Evolutionary conservation across 2,113 vertebrate genomes (phyloP).

Genomic region (Athene cunicularia): DNA sequence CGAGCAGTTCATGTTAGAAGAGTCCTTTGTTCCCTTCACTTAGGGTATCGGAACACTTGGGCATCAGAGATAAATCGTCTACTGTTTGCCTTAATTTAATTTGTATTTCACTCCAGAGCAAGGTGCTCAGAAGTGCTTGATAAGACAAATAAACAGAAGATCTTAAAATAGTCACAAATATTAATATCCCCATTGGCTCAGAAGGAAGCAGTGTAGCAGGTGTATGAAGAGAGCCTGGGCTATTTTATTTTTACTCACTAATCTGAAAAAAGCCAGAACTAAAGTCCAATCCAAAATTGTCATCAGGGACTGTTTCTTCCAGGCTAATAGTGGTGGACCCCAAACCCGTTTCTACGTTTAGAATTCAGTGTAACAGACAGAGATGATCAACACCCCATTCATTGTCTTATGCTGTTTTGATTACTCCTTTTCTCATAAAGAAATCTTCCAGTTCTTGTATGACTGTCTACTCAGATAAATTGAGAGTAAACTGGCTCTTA

Average conservation of each 20-base stretch:
- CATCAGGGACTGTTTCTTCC: neutral
- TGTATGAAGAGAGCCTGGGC: neutral
- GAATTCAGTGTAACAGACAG: neutral
- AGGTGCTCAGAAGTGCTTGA: neutral
- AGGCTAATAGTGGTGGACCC: neutral
- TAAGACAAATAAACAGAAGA: constrained; percentile 15
- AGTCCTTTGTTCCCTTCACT: constrained; percentile 69
- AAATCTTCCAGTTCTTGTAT: neutral
- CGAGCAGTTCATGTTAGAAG: constrained; percentile 15
- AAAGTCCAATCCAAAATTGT: neutral
- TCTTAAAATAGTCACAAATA: constrained; percentile 13
- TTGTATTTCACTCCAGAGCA: constrained; percentile 45
- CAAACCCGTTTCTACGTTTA: neutral
- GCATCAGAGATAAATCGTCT: constrained; percentile 38
- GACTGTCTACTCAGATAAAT: constrained; percentile 1
- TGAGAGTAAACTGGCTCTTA: neutral
- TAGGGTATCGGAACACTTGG: constrained; percentile 6
- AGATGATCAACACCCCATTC: neutral
- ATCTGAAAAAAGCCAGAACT: neutral
- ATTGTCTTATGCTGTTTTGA: constrained; percentile 11
- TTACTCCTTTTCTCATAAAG: constrained; percentile 11
- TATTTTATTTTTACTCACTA: neutral
- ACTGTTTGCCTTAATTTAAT: constrained; percentile 55
- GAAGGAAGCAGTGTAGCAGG: neutral
- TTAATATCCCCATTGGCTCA: neutral